These are phyloP conservation scores for Linnaemya vulpina DNA, from an alignment of 2,888 invertebrate species.

Conservation along the genomic window DNA sequence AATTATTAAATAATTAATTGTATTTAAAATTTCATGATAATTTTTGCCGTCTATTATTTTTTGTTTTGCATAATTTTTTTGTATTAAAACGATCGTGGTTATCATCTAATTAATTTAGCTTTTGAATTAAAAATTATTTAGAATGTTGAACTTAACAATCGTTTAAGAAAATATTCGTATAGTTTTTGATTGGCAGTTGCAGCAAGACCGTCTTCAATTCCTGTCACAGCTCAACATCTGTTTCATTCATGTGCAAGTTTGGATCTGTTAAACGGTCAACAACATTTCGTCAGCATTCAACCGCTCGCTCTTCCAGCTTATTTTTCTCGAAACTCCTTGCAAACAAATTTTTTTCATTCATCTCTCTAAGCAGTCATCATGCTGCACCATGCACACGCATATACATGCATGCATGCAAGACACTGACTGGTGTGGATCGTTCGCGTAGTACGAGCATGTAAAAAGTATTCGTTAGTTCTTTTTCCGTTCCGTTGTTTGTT, in stretches of 20 bases:
- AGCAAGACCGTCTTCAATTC: background rate
- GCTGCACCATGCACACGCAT: background rate
- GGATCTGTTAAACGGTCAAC: constrained; percentile 22
- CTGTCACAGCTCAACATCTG: constrained; percentile 50
- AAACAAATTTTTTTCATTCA: constrained; percentile 5
- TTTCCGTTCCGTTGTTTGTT: constrained; percentile 60
- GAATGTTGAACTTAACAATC: constrained; percentile 2
- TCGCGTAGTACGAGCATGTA: constrained; percentile 37
- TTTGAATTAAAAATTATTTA: background rate
- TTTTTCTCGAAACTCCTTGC: constrained; percentile 23
- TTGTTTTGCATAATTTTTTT: too few species aligned
- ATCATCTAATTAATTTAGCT: background rate
- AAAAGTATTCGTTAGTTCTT: constrained; percentile 62
- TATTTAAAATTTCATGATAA: too few species aligned
- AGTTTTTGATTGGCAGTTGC: constrained; percentile 38
- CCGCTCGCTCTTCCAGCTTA: constrained; percentile 10
- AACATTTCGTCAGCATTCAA: constrained; percentile 46
- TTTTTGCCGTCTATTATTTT: too few species aligned
- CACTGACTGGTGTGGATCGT: background rate
- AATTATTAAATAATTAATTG: too few species aligned
- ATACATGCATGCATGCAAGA: background rate
- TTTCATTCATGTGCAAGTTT: constrained; percentile 44
- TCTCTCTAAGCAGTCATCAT: background rate
- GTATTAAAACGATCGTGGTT: too few species aligned
- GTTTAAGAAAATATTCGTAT: background rate